Base-by-base conservation (phyloP, 2,797 vertebrate species). In the Brotula barbata region DNA sequence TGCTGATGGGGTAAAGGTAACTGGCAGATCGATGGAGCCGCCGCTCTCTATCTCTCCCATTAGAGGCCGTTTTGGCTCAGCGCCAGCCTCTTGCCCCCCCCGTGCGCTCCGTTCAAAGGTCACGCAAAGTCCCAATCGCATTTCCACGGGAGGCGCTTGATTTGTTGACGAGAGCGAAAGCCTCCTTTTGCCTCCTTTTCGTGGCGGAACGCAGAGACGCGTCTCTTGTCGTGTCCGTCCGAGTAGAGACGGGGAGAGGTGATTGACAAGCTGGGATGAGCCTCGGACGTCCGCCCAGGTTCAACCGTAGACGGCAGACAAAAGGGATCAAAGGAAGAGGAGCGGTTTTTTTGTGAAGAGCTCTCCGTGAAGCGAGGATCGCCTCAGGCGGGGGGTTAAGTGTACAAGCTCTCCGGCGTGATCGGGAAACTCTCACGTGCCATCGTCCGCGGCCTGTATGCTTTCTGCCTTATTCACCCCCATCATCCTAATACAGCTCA, bases 1-100 rank as follows among this genome's bases (percentile, higher is more conserved):
- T 91, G 87, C 87, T 91, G 89, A 91, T 88, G 15, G 69, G 53
- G 58, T 84, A 73, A 83, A 76, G 85, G 80, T 83, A 84, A 81
- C 58, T 10, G 67, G 69, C 55, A 43, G 79, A 88, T 90, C 79
- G 62, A 89, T 91, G 1, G 22, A 41, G 49, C 43, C 76, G 2
- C 44, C 8, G 33, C 71, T 79, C 56, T 45, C 74, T 37, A 56
- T 47, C 69, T 80, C 51, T n/a, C 61, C 64, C 44, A 72, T 82
- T 79, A 79, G 79, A 63, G 60, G 69, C 53, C 4, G 22, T 1
- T 53, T 43, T 52, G 73, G 79, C 78, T 69, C 49, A 14, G 51
- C 72, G 75, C 77, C 66, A 71, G 68, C 40, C 72, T 64, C 55
- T 16, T 58, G 61, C 8, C 4, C 8, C 4, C 54, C 62, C 72